phyloP scores from a whole-genome alignment of 2,888 invertebrate species.

The Gnatocerus cornutus region DNA sequence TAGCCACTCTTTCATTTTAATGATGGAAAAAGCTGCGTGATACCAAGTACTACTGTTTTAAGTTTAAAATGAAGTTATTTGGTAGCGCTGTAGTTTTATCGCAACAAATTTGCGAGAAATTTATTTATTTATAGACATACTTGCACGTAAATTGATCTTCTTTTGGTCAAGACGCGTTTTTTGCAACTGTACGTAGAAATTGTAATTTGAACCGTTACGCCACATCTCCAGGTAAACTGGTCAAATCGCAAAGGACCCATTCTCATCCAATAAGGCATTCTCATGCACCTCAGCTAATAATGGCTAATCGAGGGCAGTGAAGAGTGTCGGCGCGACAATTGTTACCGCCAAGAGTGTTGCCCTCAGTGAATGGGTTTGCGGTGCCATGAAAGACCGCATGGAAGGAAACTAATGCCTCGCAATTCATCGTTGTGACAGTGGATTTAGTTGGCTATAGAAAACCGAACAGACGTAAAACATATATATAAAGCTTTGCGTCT shows the following conservation, averaged over 20 bases:
- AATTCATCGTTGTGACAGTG: slow-evolving; percentile 63
- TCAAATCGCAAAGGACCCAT: slow-evolving; percentile 20
- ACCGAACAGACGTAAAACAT: slow-evolving; percentile 59
- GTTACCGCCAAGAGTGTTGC: slow-evolving; percentile 39
- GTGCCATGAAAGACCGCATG: slow-evolving; percentile 55
- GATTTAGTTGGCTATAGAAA: slow-evolving; percentile 62
- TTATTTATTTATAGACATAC: no score
- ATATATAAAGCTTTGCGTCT: slow-evolving; percentile 46
- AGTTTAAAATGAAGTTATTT: slow-evolving; percentile 33
- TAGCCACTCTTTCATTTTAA: slow-evolving; percentile 23
- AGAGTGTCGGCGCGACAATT: slow-evolving; percentile 51
- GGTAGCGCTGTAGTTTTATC: no score
- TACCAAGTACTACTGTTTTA: slow-evolving; percentile 17
- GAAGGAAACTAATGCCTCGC: slow-evolving; percentile 60
- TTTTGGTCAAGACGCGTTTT: no score
- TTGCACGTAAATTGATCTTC: no score
- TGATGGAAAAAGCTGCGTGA: slow-evolving; percentile 27
- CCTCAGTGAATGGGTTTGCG: slow-evolving; percentile 46
- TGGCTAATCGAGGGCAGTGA: slow-evolving; percentile 59
- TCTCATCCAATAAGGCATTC: slow-evolving; percentile 24
- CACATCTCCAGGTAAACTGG: neutral
- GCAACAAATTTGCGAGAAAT: no score
- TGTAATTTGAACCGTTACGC: no score
- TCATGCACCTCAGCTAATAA: slow-evolving; percentile 47
- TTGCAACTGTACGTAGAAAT: no score